Evolutionary conservation across 2,113 vertebrate species (phyloP).

Genomic region (Eubucco bourcierii): DNA sequence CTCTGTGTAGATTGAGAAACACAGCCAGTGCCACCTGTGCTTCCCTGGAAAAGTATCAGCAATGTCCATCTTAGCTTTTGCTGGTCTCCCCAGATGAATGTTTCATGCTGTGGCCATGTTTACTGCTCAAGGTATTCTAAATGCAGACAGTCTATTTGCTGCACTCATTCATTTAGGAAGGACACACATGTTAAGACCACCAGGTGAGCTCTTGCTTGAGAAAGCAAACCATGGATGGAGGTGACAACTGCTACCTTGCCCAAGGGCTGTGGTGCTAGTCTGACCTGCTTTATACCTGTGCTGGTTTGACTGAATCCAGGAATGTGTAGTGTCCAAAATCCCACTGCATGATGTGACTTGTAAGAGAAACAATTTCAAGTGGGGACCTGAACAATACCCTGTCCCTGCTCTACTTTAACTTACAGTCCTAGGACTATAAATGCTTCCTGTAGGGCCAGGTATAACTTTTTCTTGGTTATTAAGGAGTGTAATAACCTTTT

Average conservation of each 20-base stretch:
- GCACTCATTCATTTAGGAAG: neutral
- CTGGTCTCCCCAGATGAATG: neutral
- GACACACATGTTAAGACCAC: neutral
- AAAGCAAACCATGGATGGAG: fast-evolving
- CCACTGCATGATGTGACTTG: too few species aligned
- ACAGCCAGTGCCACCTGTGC: neutral
- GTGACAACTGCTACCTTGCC: neutral
- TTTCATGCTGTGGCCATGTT: neutral
- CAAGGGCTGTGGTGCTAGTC: neutral
- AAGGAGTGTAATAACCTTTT: neutral
- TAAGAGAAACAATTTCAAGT: too few species aligned
- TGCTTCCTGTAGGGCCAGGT: neutral
- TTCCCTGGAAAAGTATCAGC: neutral
- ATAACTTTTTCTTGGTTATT: neutral
- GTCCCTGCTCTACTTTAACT: neutral
- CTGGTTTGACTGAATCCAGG: too few species aligned
- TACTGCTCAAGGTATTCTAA: neutral
- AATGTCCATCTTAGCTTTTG: neutral
- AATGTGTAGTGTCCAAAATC: too few species aligned
- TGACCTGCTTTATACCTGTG: neutral
- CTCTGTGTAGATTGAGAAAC: neutral
- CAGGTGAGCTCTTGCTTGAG: neutral
- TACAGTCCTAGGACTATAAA: neutral
- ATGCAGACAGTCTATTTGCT: neutral
- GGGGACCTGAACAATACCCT: too few species aligned